Conservation (phyloP, 2,113 vertebrate genomes). For the Pituophis catenifer region DNA sequence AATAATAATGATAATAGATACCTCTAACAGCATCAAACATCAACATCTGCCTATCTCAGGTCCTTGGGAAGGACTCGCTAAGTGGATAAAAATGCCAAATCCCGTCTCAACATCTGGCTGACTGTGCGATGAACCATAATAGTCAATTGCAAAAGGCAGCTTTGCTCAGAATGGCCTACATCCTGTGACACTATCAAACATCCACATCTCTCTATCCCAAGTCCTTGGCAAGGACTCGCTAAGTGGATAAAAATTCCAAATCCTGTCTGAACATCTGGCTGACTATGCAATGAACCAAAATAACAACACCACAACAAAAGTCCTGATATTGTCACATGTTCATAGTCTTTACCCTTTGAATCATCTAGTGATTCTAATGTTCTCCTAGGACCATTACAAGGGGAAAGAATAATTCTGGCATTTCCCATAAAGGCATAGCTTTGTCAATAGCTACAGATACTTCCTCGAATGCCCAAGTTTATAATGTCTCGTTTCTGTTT, state of each 20-base stretch:
- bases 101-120: not conserved
- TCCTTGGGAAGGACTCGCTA: not conserved
- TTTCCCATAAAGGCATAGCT: conserved; percentile 39
- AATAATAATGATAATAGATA: not conserved
- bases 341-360: conserved; percentile 4
- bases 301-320: not conserved
- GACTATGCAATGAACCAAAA: not conserved
- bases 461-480: conserved; percentile 43
- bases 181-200: too few species aligned
- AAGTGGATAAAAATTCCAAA: not conserved
- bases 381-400: conserved; percentile 20
- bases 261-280: not conserved
- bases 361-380: conserved; percentile 3
- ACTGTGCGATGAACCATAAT: too few species aligned
- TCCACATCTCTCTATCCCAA: not conserved
- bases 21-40: not conserved
- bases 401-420: conserved; percentile 6
- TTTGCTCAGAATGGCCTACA: too few species aligned
- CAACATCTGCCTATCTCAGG: not conserved
- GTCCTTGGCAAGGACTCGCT: not conserved
- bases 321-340: not conserved
- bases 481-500: conserved; percentile 51
- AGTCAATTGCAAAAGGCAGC: too few species aligned
- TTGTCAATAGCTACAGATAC: conserved; percentile 29
- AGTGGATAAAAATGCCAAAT: not conserved